Evolutionary conservation across 2,888 invertebrate species (phyloP), one percentile per base, ranked within the genome.

Genomic region (Cantharis flavilabris): DNA sequence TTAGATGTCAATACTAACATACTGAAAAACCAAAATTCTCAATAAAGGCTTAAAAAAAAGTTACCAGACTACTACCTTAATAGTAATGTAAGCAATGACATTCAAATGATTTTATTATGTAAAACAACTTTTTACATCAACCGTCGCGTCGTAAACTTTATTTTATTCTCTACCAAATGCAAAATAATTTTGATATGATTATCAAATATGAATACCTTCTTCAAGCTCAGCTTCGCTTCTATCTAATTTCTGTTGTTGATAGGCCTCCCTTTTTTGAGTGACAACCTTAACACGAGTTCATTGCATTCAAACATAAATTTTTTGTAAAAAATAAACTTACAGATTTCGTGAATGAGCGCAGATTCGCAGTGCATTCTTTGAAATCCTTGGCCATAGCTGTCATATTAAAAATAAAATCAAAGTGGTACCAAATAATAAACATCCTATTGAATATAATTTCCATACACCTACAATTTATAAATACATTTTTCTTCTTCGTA

Each of bases 191-290:
- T 16, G 3, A 20, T 9, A 70, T 7, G 16, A 16, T 33, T 16
- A 18, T 2, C 13, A 16, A 16, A 14, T 20, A 1, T 28, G 1
- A 9, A 20, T 72, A 73, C 73, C 76, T 71, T 92, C 90, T 0
- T 89, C 87, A 64, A 89, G 87, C 81, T 91, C 90, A 0, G 90
- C 90, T 72, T 76, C 72, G 11, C 30, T 28, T 33, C 3, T 14
- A 11, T 26, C 62, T 3, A 10, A 0, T 28, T 9, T 2, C 11
- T 28, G 13, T 3, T 63, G 23, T 18, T 18, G 71, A 62, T 69
- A 69, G 1, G 69, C 62, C 9, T 63, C 16, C 11, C 62, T 14
- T 64, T 76, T 76, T 64, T 72, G 67, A 4, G 0, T 63, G 4
- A 76, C 69, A 3, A 76, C 72, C 73, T 73, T 7, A 13, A 69